phyloP scores from a whole-genome alignment of 2,797 vertebrate genomes.

The Limnodromus scolopaceus region DNA sequence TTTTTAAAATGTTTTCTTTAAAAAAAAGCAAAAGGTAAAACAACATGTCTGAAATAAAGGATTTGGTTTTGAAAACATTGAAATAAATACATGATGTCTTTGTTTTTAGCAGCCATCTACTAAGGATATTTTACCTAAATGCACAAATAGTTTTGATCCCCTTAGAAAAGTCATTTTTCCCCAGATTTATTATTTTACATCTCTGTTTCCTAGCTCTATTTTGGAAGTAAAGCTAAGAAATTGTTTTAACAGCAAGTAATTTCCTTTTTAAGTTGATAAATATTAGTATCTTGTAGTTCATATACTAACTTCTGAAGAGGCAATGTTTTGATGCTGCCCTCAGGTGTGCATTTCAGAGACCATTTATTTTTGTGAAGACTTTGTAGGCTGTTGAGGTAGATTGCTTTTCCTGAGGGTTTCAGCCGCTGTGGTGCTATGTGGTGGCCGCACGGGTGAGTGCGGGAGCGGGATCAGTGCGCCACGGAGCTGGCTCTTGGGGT shows the following conservation, averaged over 20 bases:
- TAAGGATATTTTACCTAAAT: not conserved
- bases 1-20: not conserved
- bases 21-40: not conserved
- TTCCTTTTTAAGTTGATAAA: not conserved
- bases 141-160: not conserved
- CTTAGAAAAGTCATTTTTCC: not conserved
- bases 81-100: not conserved
- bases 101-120: not conserved
- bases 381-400: not conserved
- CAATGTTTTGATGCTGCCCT: not conserved
- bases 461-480: rapidly evolving
- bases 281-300: not conserved
- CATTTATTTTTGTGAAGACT: not conserved
- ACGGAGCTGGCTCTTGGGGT: not conserved
- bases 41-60: not conserved
- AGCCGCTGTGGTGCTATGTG: not conserved
- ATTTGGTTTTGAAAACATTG: not conserved
- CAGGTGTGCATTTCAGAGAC: not conserved
- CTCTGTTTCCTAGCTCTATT: not conserved
- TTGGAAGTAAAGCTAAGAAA: not conserved
- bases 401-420: not conserved
- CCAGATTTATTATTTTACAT: not conserved
- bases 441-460: rapidly evolving
- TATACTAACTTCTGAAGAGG: not conserved
- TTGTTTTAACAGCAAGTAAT: not conserved